phyloP scores from a whole-genome alignment of 2,113 vertebrate genomes.

The Eublepharis macularius region DNA sequence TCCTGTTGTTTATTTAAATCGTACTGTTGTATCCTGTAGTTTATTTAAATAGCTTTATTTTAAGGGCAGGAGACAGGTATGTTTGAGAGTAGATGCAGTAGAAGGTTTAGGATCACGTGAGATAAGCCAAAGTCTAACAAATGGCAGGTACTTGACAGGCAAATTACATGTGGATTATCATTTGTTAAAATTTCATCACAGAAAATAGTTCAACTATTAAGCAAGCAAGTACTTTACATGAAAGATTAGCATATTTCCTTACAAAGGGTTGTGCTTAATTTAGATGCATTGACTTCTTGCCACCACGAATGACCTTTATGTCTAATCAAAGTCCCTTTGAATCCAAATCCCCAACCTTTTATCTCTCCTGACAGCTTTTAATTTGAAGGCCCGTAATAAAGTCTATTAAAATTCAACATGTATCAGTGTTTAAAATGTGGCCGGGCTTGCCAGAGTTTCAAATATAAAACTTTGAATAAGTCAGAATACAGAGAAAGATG shows the following conservation, averaged over 20 bases:
- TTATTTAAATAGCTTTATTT: conserved; percentile 20
- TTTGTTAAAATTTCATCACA: conserved; percentile 71
- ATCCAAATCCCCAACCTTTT: conserved; percentile 68
- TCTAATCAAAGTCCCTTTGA: conserved; percentile 73
- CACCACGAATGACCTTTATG: conserved; percentile 68
- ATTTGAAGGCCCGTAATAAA: conserved; percentile 74
- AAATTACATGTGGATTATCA: conserved; percentile 72
- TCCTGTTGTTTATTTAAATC: conserved; percentile 11
- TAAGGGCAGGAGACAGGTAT: conserved; percentile 20
- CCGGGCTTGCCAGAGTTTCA: conserved; percentile 45
- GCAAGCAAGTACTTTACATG: conserved; percentile 69
- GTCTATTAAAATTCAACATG: conserved; percentile 67
- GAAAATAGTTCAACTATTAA: conserved; percentile 72
- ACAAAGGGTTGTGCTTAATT: conserved; percentile 74
- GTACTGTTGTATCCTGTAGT: no score
- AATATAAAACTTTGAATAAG: conserved; percentile 49
- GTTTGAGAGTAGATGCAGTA: conserved; percentile 50
- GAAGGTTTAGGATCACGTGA: conserved; percentile 27
- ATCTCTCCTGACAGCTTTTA: conserved; percentile 74
- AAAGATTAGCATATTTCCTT: conserved; percentile 73
- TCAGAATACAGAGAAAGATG: conserved; percentile 25
- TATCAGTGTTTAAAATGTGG: conserved; percentile 47
- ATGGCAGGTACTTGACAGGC: conserved; percentile 62
- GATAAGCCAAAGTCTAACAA: conserved; percentile 56
- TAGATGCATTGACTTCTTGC: conserved; percentile 70